These are phyloP conservation scores for Rhadina sibilatrix DNA, from an alignment of 2,113 vertebrate genomes.

Conservation along the genomic window DNA sequence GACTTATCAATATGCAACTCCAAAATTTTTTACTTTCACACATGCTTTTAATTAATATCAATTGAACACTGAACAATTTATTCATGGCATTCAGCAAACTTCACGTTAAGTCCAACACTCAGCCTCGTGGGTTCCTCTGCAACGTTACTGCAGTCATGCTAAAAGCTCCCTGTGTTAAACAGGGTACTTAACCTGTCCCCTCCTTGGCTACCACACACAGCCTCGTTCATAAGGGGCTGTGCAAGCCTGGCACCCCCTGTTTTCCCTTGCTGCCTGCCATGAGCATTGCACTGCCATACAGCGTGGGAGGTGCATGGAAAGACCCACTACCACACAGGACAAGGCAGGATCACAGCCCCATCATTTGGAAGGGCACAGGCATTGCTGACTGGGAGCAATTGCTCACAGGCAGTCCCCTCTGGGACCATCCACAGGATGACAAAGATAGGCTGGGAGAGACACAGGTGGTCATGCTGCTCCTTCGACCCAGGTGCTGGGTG, in stretches of 20 bases:
- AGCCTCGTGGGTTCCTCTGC: background rate
- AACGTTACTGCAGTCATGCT: background rate
- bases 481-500: rapidly evolving
- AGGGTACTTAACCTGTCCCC: background rate
- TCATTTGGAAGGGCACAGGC: background rate
- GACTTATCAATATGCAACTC: background rate
- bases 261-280: rapidly evolving
- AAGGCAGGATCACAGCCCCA: rapidly evolving
- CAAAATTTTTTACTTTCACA: background rate
- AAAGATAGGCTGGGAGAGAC: background rate
- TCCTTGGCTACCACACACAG: background rate
- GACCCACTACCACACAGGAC: background rate
- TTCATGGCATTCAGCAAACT: background rate
- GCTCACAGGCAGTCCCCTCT: background rate
- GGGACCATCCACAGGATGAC: background rate
- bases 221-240: background rate
- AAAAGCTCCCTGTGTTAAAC: background rate
- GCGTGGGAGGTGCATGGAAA: rapidly evolving
- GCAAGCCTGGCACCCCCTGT: background rate
- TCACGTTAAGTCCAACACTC: background rate
- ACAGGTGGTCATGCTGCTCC: background rate
- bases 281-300: background rate
- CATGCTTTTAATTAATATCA: background rate
- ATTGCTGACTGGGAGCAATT: no score
- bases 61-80: background rate